phyloP scores from a whole-genome alignment of 2,113 vertebrate genomes.

The Ptychochromis oligacanthus region DNA sequence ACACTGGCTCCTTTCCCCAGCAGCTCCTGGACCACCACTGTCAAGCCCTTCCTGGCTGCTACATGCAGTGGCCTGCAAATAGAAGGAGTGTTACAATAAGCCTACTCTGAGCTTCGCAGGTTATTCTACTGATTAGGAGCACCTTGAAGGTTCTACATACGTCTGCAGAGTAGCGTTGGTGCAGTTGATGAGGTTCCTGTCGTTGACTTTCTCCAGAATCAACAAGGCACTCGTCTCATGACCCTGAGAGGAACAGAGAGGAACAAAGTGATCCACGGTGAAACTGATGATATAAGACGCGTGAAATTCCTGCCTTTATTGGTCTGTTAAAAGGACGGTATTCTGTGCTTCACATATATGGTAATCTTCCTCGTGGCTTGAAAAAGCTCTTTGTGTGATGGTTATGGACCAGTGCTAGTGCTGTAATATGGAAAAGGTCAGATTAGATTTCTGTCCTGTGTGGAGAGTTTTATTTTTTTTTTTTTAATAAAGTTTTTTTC shows the following conservation, averaged over 20 bases:
- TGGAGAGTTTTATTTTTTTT: too few species aligned
- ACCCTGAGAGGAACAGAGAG: conserved; percentile 79
- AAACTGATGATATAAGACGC: not conserved
- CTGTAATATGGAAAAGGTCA: too few species aligned
- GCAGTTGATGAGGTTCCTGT: conserved; percentile 96
- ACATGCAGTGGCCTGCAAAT: conserved; percentile 91
- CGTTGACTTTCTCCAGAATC: conserved; percentile 95
- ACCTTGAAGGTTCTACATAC: conserved; percentile 76
- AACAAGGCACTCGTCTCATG: conserved; percentile 99
- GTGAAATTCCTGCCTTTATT: not conserved
- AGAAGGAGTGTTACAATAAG: not conserved
- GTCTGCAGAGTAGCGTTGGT: conserved; percentile 96
- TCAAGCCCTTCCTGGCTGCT: conserved; percentile 93
- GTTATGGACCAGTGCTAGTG: not conserved
- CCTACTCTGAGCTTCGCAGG: not conserved
- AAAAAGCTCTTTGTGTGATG: not conserved
- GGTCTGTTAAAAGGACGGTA: not conserved
- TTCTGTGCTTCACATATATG: not conserved
- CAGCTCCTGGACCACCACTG: conserved; percentile 96
- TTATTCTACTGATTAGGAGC: not conserved
- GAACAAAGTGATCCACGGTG: not conserved
- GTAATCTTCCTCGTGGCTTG: not conserved
- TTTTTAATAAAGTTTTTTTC: too few species aligned
- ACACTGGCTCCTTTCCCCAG: conserved; percentile 97
- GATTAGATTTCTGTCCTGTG: too few species aligned